phyloP scores from a whole-genome alignment of 1,140 invertebrate species.

The Pseudomyrmex sp. region DNA sequence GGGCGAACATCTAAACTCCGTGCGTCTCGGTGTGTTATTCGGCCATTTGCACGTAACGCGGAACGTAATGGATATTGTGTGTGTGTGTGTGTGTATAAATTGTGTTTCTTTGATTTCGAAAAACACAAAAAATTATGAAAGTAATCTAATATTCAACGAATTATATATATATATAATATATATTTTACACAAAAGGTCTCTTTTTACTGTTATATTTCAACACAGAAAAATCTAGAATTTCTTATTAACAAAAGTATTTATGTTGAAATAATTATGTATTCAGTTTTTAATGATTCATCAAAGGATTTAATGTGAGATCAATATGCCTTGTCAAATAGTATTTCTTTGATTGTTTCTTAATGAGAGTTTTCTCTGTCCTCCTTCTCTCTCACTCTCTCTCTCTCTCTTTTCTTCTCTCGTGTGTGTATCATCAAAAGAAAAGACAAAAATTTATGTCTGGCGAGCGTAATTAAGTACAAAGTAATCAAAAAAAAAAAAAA shows the following conservation, averaged over 20 bases:
- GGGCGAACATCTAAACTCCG: slow-evolving; percentile 5
- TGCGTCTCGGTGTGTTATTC: background rate
- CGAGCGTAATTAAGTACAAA: background rate
- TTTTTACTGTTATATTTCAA: background rate
- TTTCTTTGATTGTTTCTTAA: background rate
- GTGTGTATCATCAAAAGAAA: background rate
- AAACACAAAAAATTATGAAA: background rate
- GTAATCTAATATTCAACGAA: background rate
- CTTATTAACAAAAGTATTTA: background rate
- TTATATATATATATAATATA: too few relatives aligned
- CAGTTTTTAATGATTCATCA: too few relatives aligned
- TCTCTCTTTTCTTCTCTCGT: too few relatives aligned
- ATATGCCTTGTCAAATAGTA: too few relatives aligned
- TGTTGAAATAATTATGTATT: background rate
- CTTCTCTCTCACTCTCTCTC: too few relatives aligned
- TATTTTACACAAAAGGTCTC: background rate
- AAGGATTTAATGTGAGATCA: too few relatives aligned
- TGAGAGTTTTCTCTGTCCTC: too few relatives aligned
- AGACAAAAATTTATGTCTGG: background rate
- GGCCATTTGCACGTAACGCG: background rate
- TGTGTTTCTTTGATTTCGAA: background rate
- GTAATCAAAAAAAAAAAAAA: background rate
- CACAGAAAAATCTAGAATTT: background rate
- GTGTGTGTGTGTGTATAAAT: background rate
- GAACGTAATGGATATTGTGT: background rate